Conservation (phyloP, 2,888 invertebrate genomes). For the Glaucopsyche alexis region DNA sequence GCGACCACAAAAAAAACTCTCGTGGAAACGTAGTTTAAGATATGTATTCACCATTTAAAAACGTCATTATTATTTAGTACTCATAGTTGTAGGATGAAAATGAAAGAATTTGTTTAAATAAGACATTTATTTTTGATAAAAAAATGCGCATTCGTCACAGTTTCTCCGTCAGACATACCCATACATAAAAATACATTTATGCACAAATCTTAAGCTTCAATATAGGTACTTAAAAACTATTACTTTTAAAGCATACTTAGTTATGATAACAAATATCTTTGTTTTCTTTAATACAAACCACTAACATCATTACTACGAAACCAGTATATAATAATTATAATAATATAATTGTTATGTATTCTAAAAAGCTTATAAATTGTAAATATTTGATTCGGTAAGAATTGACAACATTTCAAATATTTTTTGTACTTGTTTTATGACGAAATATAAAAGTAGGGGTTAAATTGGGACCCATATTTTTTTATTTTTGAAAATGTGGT, state of each 20-base stretch:
- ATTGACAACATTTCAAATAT: too few species aligned
- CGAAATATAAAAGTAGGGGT: too few species aligned
- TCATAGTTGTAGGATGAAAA: constrained; percentile 32
- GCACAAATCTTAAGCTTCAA: constrained; percentile 50
- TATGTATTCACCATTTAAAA: too few species aligned
- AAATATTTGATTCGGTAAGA: background rate
- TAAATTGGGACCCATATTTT: too few species aligned
- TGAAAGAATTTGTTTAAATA: constrained; percentile 48
- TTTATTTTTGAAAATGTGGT: too few species aligned
- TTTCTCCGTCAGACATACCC: constrained; percentile 57
- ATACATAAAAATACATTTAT: constrained; percentile 51
- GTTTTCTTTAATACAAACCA: constrained; percentile 29
- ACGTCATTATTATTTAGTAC: too few species aligned
- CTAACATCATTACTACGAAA: background rate
- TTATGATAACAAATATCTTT: constrained; percentile 22
- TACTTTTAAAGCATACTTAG: constrained; percentile 27
- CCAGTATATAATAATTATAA: background rate
- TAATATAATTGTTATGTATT: background rate
- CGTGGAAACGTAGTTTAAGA: too few species aligned
- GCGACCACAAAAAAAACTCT: too few species aligned
- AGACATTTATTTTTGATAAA: constrained; percentile 70
- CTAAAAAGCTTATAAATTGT: background rate
- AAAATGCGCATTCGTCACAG: constrained; percentile 62
- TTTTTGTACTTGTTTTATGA: too few species aligned
- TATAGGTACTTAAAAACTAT: constrained; percentile 25